Evolutionary conservation across 1,140 invertebrate genomes (phyloP), one percentile per base, ranked within the genome.

Genomic region (Whitmania pigra): DNA sequence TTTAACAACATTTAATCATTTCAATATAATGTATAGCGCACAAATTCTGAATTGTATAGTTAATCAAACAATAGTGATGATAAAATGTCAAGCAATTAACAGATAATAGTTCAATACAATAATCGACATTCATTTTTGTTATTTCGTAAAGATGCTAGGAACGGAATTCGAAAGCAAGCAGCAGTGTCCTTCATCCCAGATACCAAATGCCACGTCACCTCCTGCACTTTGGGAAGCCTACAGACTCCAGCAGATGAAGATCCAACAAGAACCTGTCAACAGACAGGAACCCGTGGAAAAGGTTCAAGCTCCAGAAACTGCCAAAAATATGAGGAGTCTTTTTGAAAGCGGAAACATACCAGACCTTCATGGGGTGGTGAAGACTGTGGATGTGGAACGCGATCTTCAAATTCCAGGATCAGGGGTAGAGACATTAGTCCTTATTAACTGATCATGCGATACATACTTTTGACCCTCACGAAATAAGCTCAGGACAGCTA

Each of bases 321-420:
- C 73, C 29, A 69, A 67, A 31, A 72, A 68, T 63, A 57, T 74
- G 43, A 31, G 67, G 53, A 53, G 27, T 49, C 40, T 74, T 40
- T 74, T 74, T 53, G 73, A 74, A 53, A 31, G 36, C 20, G 73
- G 73, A n/a, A 22, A 72, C n/a, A n/a, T 74, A 9, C 60, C 55
- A 15, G 73, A 74, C 49, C 40, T 27, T 22, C 73, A 72, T 53
- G 53, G 49, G 27, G 25, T 69, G 27, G 53, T 67, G 27, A 74
- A 74, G 40, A 67, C 66, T 69, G 27, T 68, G 20, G 60, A 71
- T n/a, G 11, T 70, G 9, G 57, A 71, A n/a, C 22, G 18, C 2
- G 72, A 63, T 25, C 22, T 22, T 20, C 22, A 31, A 13, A 63
- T 13, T 63, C 57, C 57, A 2, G 57, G 57, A 22, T 63, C 57